A percentile compares a stretch with the other conserved stretches of the same genome.
phyloP scores from a whole-genome alignment of 1,140 invertebrate genomes.

The Aphelinus certus region DNA sequence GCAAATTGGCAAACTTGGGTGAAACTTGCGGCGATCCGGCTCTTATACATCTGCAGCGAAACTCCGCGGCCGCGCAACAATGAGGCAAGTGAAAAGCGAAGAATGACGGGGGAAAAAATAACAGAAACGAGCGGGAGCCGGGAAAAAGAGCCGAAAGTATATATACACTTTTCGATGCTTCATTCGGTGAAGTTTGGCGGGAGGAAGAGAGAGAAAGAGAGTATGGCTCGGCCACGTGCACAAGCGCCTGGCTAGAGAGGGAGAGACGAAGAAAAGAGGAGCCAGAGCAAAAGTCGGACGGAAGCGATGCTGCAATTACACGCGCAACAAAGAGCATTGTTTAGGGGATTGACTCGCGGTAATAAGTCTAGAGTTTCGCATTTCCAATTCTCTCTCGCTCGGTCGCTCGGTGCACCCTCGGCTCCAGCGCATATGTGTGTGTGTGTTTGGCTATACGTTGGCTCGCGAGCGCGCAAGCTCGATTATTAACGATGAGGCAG shows the following conservation, averaged over 20 bases:
- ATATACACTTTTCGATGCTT: no score
- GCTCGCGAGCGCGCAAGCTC: no score
- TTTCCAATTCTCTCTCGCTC: no score
- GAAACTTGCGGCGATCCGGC: slow-evolving; percentile 8
- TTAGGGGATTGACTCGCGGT: not conserved
- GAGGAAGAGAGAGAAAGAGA: slow-evolving; percentile 13
- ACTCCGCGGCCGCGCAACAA: not conserved
- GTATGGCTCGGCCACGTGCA: not conserved
- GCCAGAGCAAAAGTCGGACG: slow-evolving; percentile 14
- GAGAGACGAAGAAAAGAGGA: not conserved
- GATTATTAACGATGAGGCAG: no score
- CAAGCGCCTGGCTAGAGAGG: not conserved
- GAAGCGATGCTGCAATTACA: slow-evolving; percentile 21
- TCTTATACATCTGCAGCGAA: not conserved
- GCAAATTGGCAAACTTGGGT: slow-evolving; percentile 25
- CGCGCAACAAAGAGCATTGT: slow-evolving; percentile 32
- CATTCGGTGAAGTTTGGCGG: no score
- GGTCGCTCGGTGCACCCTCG: no score
- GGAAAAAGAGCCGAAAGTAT: not conserved
- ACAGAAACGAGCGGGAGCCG: slow-evolving; percentile 25
- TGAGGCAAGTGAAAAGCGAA: not conserved
- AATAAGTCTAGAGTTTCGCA: no score
- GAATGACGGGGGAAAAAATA: not conserved
- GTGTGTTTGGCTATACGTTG: no score
- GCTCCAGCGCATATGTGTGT: no score